phyloP scores from a whole-genome alignment of 2,113 vertebrate species.

The Myotis yumanensis region DNA sequence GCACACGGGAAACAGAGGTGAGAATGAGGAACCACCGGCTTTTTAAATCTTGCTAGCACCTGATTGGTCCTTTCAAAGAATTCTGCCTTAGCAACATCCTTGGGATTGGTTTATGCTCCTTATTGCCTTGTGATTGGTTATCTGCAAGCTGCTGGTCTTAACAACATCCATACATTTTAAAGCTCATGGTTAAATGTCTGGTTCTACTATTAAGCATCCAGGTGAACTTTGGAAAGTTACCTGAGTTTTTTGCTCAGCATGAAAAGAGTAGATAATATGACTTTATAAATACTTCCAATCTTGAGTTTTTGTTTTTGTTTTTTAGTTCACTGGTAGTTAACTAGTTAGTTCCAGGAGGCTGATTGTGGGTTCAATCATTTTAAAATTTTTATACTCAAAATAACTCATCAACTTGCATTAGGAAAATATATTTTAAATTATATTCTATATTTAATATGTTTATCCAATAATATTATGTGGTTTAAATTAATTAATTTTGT shows the following conservation, averaged over 20 bases:
- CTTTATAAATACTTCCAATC: neutral
- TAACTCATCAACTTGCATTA: neutral
- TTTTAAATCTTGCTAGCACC: no score
- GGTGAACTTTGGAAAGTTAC: neutral
- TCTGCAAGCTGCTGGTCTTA: no score
- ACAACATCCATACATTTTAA: no score
- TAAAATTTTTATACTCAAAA: neutral
- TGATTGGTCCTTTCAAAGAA: no score
- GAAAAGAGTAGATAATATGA: neutral
- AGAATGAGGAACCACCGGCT: no score
- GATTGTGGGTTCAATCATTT: neutral
- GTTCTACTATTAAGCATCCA: neutral
- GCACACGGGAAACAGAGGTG: no score
- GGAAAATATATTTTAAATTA: neutral
- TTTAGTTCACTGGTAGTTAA: neutral
- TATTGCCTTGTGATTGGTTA: no score
- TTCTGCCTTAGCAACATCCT: no score
- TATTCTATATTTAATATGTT: neutral
- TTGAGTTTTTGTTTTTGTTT: neutral
- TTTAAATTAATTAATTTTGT: neutral
- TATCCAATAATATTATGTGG: neutral
- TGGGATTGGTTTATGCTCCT: no score
- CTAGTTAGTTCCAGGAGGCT: neutral
- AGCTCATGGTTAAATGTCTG: neutral
- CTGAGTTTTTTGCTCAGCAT: neutral